Base-by-base conservation (phyloP, 2,888 invertebrate species). In the Synergus itoensis region DNA sequence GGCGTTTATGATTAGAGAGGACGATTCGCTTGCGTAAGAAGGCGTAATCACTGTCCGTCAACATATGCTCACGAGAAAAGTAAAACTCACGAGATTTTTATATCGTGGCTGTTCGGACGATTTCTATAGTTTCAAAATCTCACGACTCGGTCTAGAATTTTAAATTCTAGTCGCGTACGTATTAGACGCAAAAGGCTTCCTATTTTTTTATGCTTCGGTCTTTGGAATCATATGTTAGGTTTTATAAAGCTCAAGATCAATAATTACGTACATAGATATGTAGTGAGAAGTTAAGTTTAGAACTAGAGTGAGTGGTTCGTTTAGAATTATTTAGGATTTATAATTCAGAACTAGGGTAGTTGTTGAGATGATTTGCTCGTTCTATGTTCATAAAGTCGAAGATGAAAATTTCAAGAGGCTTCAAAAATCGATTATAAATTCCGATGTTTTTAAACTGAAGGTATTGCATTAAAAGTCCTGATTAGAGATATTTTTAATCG, bases 231-330 rank as follows among this genome's bases (percentile, higher is more conserved):
- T 16, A 21, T 28, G 8, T 5, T 73, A 53, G 67, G 73, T 53
- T 73, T 73, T 1, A 73, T 36, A 36, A 36, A n/a, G 73, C 48
- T 53, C 5, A n/a, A 53, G 36, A 53, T 73, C 73, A 36, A 73
- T 73, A 73, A 69, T 69, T 69, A 69, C 28, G 1, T 69, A n/a
- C 21, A 18, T 43, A 69, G 8, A n/a, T 53, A 67, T 14, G 21
- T 65, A 7, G 4, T 16, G 16, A 40, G 40, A 65, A 41, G 40
- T 41, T n/a, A 40, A 40, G 9, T 65, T 41, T 16, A 41, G 64
- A 65, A 65, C 9, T 41, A 65, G 40, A 65, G 40, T 40, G 43
- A 45, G 21, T 43, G 28, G 1, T 48, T 69, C 8, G 45, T 69
- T 69, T 28, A 28, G 12, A 18, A 41, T 28, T 28, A 41, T 28